These are phyloP conservation scores for Malacoraja senta DNA, from an alignment of 2,797 vertebrate genomes.

Conservation along the genomic window DNA sequence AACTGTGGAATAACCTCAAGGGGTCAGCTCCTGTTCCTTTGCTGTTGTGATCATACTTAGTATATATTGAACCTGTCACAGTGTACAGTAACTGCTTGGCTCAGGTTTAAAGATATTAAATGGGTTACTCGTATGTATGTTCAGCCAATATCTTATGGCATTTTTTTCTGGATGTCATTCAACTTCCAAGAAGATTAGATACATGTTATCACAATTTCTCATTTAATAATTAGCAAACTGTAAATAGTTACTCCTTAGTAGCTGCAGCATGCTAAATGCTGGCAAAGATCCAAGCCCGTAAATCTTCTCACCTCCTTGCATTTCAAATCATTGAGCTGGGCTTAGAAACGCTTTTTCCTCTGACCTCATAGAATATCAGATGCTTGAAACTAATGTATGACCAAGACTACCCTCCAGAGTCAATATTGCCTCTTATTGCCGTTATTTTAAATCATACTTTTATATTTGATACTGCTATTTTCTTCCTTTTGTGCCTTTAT, in stretches of 20 bases:
- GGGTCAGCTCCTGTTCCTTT: neutral
- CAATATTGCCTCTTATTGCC: neutral
- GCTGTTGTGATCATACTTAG: neutral
- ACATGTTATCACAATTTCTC: slow-evolving; percentile 11
- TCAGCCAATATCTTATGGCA: neutral
- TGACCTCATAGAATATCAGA: neutral
- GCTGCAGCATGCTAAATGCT: neutral
- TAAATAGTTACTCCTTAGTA: neutral
- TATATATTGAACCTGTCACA: neutral
- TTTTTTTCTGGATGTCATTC: slow-evolving; percentile 31
- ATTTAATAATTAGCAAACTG: slow-evolving; percentile 27
- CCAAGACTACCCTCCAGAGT: neutral
- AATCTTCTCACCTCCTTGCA: neutral
- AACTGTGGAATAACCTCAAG: neutral
- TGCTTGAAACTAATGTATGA: neutral
- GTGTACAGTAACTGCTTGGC: neutral
- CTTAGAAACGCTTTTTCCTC: neutral
- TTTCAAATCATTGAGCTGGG: neutral
- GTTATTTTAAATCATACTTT: neutral
- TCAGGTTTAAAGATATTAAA: neutral
- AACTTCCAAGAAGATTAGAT: slow-evolving; percentile 24
- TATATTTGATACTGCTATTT: neutral
- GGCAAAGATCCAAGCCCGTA: neutral
- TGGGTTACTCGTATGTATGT: neutral
- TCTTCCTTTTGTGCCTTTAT: neutral